Conservation (phyloP, 2,888 invertebrate genomes). For the Scotopteryx bipunctaria region DNA sequence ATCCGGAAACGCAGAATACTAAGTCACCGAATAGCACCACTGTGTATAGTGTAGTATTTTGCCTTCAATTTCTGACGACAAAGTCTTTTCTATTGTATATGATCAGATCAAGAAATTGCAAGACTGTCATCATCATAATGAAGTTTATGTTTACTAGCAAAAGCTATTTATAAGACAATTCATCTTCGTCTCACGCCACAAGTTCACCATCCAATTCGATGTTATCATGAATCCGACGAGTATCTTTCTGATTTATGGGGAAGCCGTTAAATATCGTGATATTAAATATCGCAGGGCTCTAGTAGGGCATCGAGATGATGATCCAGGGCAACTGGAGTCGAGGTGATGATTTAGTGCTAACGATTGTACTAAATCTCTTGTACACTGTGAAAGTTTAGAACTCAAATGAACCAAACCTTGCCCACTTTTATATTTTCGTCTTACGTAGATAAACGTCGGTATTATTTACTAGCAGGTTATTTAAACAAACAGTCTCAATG, state of each 20-base stretch:
- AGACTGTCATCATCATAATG: neutral
- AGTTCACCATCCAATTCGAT: conserved; percentile 40
- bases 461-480: neutral
- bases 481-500: no score
- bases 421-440: conserved; percentile 1
- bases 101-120: no score
- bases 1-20: no score
- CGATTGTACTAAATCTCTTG: conserved; percentile 43
- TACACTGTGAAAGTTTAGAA: conserved; percentile 21
- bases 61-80: no score
- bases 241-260: conserved; percentile 49
- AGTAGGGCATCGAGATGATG: conserved; percentile 29
- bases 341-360: conserved; percentile 45
- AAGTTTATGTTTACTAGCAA: neutral
- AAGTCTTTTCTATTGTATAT: no score
- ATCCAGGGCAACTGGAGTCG: conserved; percentile 29
- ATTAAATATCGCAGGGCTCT: conserved; percentile 54
- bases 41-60: no score
- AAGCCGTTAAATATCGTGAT: conserved; percentile 55
- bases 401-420: conserved; percentile 2
- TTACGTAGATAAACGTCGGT: conserved; percentile 1
- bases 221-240: conserved; percentile 42
- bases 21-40: no score
- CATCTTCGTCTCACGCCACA: conserved; percentile 19
- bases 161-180: conserved; percentile 15